Evolutionary conservation across 1,140 invertebrate genomes (phyloP).

Genomic region (Drosophila bocki): DNA sequence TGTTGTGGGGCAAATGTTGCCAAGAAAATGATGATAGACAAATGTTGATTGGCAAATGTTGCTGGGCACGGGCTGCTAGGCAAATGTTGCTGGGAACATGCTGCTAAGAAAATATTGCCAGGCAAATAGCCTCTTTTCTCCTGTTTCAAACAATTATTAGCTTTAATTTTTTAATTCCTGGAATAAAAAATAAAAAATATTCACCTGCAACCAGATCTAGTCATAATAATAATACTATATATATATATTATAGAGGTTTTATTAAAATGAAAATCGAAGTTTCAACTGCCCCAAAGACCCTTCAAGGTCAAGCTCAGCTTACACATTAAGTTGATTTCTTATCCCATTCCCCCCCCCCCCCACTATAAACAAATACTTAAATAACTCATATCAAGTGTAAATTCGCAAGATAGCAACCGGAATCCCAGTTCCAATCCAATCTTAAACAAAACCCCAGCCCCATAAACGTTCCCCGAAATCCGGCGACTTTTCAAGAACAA

Average conservation of each 20-base stretch:
- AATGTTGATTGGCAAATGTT: too few species aligned
- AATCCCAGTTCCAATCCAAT: background rate
- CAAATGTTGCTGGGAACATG: too few species aligned
- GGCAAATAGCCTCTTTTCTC: too few species aligned
- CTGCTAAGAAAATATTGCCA: too few species aligned
- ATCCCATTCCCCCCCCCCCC: background rate
- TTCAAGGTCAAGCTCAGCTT: background rate
- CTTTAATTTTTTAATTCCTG: too few species aligned
- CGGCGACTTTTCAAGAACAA: background rate
- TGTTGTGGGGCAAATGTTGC: background rate
- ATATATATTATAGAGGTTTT: background rate
- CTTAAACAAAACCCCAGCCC: background rate
- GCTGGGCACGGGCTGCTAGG: too few species aligned
- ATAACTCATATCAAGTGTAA: background rate
- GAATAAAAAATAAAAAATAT: too few species aligned
- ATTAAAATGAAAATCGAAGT: background rate
- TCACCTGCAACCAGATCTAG: too few species aligned
- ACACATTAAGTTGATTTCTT: too few species aligned
- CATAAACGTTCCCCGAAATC: background rate
- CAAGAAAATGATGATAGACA: background rate
- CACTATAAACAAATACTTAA: background rate
- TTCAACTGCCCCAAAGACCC: background rate
- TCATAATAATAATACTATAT: too few species aligned
- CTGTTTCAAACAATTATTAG: too few species aligned
- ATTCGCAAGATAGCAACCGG: slow-evolving; percentile 4